Base-by-base conservation (phyloP, 2,888 invertebrate species). In the Caenorhabditis plicata region DNA sequence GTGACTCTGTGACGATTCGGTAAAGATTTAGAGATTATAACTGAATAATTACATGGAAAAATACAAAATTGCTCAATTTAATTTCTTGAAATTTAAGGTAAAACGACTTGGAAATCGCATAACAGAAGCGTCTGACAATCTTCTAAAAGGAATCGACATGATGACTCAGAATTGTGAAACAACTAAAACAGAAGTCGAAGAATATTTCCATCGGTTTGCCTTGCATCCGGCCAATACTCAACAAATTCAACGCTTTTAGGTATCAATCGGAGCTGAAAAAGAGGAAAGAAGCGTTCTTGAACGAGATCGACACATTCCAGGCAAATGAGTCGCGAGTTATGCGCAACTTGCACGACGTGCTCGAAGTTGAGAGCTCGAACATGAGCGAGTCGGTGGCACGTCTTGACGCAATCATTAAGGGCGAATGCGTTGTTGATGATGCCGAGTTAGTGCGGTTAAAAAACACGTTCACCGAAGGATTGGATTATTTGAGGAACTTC, bases 311-410 rank as follows among this genome's bases (percentile, higher is more conserved):
- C 81, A 88, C 90, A 71, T 96, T 94, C 83, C 85, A 91, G 78
- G 87, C 89, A 49, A 89, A 88, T 27, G 96, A 96, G 85, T 85
- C 90, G 77, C 87, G 91, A 74, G 41, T 74, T 15, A 75, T 80
- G 77, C 88, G 88, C 51, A 88, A 89, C 68, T 86, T 94, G 45
- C 52, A 67, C 26, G 67, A 67, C 45, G 70, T 73, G 83, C 85
- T 96, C 75, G 93, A 94, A 82, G 87, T 89, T 82, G 96, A 98
- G 84, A 89, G 94, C 81, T 88, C 89, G 71, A 96, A 95, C 84
- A 92, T 96, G 78, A 88, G 89, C 81, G 92, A 93, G 82, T 96
- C 95, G 83, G 94, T 94, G 84, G 94, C 95, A 83, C 86, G 93
- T 80, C 91, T 92, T 43, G 94, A 95, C 83, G 92, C 74, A 13